Evolutionary conservation across 1,140 invertebrate species (phyloP), one percentile per base, ranked within the genome.

Genomic region (Drosophila murphyi): DNA sequence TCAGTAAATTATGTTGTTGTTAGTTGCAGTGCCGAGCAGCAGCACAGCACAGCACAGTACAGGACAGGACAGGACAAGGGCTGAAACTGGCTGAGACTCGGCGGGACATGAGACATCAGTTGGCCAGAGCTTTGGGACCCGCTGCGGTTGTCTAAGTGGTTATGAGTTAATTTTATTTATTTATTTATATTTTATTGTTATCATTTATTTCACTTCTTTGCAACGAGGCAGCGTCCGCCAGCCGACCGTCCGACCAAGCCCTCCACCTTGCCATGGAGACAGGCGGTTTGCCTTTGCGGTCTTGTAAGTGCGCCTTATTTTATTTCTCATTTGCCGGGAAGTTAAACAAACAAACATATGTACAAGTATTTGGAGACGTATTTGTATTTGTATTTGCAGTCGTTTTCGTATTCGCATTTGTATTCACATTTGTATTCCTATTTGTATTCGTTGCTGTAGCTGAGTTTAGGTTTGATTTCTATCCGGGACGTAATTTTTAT

Each of bases 121-220:
- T 62, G 29, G 4, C 57, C 48, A 8, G 57, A 7, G 41, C 43
- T 52, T 4, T 68, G 60, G 72, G 50, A 45, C 52, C 37, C 31
- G 39, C 57, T 77, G 83, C 76, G 80, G 85, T 80, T 67, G 48
- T 71, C 83, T 80, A 87, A 87, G 83, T 88, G 83, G 83, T 87
- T 87, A 88, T 87, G 83, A 87, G 83, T 88, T 88, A 88, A 88
- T 88, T 88, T 88, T 89, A 89, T 89, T 88, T 88, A 88, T 88
- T 88, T 88, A 87, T 88, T 88, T 88, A 87, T 82, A 89, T 89
- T 88, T 89, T 89, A 88, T 89, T 83, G 83, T 83, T 70, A 63
- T 83, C 77, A 88, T 88, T 88, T 89, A 88, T 87, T 82, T 88
- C 76, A 88, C 79, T 82, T 74, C 43, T 64, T 80, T 28, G 59